phyloP scores from a whole-genome alignment of 2,113 vertebrate genomes.

The Psilopsiagon aurifrons region DNA sequence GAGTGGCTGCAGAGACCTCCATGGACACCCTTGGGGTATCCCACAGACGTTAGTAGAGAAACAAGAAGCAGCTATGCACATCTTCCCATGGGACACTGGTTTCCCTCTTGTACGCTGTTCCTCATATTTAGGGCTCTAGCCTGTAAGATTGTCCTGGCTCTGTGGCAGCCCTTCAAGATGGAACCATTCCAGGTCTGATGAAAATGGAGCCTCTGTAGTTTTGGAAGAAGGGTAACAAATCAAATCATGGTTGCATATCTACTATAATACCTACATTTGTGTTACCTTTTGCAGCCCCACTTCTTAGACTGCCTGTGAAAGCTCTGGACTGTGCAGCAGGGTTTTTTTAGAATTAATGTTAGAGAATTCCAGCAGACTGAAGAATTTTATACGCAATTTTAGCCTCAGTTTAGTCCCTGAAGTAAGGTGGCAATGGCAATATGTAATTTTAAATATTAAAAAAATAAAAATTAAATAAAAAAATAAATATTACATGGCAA shows the following conservation, averaged over 20 bases:
- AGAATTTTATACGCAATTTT: neutral
- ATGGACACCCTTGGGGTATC: neutral
- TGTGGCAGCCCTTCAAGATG: neutral
- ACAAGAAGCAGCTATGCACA: neutral
- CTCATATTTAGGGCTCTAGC: neutral
- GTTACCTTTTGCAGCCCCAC: neutral
- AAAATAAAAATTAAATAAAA: too few species aligned
- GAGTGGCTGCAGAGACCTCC: neutral
- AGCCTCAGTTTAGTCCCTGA: neutral
- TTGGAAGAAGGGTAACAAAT: neutral
- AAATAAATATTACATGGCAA: neutral
- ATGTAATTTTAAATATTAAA: neutral
- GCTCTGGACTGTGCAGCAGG: neutral
- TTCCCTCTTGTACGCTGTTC: neutral
- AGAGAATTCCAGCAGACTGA: neutral
- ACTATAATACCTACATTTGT: neutral
- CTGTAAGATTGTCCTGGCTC: neutral
- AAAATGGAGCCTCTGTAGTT: conserved; percentile 9
- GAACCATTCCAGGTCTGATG: rapidly evolving
- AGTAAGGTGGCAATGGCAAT: neutral
- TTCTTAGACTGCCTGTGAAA: neutral
- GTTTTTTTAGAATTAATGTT: neutral
- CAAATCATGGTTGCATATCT: neutral
- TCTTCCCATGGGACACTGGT: neutral
- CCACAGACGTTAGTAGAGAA: neutral